phyloP scores from a whole-genome alignment of 2,797 vertebrate species.

The Manis javanica region DNA sequence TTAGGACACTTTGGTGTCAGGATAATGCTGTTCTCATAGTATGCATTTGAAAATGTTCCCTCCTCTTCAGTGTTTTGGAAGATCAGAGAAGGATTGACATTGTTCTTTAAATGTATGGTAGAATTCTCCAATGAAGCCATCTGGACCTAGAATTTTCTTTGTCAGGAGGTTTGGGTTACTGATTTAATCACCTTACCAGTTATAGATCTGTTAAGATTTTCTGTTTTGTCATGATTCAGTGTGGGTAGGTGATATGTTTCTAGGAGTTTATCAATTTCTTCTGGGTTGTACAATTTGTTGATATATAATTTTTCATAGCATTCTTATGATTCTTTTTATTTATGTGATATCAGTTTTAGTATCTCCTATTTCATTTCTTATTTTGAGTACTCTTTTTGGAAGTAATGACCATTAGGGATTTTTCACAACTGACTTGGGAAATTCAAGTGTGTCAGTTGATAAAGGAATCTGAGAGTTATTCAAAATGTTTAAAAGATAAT shows the following conservation, averaged over 20 bases:
- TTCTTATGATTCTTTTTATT: background rate
- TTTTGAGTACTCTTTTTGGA: background rate
- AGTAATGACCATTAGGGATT: too few species aligned
- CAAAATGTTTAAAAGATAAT: too few species aligned
- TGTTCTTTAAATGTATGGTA: background rate
- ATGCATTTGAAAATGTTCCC: background rate
- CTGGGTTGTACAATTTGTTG: background rate
- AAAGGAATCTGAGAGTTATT: too few species aligned
- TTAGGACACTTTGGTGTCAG: background rate
- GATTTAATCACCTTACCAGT: background rate
- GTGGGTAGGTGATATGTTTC: background rate
- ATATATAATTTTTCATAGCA: background rate
- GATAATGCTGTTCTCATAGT: background rate
- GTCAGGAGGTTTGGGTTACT: background rate
- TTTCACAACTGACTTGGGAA: too few species aligned
- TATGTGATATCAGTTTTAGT: background rate
- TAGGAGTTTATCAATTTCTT: background rate
- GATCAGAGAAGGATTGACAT: background rate
- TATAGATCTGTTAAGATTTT: background rate
- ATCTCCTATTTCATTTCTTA: background rate
- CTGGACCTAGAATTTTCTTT: background rate
- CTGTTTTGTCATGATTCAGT: background rate
- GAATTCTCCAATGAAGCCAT: background rate
- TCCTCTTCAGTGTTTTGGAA: background rate
- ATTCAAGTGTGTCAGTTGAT: too few species aligned